Evolutionary conservation across 2,888 invertebrate species (phyloP).

Genomic region (Campaea margaritaria): DNA sequence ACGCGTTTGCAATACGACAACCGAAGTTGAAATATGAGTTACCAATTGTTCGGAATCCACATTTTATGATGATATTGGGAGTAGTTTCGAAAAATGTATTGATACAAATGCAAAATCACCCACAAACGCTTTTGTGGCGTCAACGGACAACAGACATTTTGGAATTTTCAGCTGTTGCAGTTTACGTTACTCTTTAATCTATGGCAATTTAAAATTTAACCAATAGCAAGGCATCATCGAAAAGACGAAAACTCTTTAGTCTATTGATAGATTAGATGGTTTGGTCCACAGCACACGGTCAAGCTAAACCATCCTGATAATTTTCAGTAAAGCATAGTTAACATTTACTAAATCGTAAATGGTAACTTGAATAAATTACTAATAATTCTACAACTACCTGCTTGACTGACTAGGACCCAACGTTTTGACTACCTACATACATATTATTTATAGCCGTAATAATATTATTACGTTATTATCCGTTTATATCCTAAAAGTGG

Average conservation of each 20-base stretch:
- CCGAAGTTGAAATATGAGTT: slow-evolving; percentile 56
- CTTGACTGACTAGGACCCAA: no score
- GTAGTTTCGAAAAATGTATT: slow-evolving; percentile 57
- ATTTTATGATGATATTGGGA: slow-evolving; percentile 63
- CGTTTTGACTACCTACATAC: no score
- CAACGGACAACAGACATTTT: slow-evolving; percentile 83
- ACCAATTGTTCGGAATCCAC: slow-evolving; percentile 50
- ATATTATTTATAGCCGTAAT: no score
- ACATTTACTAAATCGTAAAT: no score
- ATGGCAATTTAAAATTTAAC: slow-evolving; percentile 71
- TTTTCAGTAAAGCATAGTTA: no score
- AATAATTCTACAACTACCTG: no score
- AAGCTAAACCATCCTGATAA: no score
- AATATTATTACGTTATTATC: no score
- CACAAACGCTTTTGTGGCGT: slow-evolving; percentile 68
- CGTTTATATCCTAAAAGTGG: no score
- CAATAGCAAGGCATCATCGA: slow-evolving; percentile 57
- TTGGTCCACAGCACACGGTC: no score
- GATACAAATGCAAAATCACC: slow-evolving; percentile 65
- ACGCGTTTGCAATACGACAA: slow-evolving; percentile 56
- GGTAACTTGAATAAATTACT: no score
- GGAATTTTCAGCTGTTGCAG: slow-evolving; percentile 78
- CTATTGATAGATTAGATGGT: no score
- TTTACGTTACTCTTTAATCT: slow-evolving; percentile 58
- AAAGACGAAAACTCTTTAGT: slow-evolving; percentile 6